A percentile compares a stretch with the other conserved stretches of the same genome.
Conservation (phyloP, 2,113 vertebrate species). For the Chiloscyllium plagiosum region DNA sequence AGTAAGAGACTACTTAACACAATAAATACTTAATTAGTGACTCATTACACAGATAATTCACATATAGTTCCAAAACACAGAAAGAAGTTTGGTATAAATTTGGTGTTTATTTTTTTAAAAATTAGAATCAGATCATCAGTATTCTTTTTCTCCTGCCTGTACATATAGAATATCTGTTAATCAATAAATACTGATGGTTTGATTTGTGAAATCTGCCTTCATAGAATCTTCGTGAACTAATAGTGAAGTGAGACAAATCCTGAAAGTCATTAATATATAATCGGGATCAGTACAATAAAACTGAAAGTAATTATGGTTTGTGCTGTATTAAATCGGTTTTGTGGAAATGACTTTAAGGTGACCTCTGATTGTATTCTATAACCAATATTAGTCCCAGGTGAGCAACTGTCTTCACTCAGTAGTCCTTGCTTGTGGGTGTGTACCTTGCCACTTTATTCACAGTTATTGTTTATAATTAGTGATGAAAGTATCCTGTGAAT, state of each 20-base stretch:
- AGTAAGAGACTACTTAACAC: neutral
- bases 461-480: neutral
- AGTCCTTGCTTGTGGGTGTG: neutral
- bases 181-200: neutral
- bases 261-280: neutral
- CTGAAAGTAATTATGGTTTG: neutral
- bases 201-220: neutral
- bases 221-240: neutral
- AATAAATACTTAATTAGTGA: neutral
- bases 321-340: neutral
- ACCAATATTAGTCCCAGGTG: neutral
- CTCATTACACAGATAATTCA: neutral
- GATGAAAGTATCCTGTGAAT: neutral
- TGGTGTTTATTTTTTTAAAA: neutral
- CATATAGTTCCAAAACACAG: neutral
- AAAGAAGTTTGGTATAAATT: neutral
- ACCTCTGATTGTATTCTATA: neutral
- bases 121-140: neutral
- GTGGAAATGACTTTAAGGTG: neutral
- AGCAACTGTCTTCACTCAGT: neutral
- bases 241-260: neutral
- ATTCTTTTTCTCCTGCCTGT: neutral
- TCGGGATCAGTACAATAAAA: neutral
- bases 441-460: neutral
- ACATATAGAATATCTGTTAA: neutral